phyloP scores from a whole-genome alignment of 2,113 vertebrate species.

The Paedocypris sp. region DNA sequence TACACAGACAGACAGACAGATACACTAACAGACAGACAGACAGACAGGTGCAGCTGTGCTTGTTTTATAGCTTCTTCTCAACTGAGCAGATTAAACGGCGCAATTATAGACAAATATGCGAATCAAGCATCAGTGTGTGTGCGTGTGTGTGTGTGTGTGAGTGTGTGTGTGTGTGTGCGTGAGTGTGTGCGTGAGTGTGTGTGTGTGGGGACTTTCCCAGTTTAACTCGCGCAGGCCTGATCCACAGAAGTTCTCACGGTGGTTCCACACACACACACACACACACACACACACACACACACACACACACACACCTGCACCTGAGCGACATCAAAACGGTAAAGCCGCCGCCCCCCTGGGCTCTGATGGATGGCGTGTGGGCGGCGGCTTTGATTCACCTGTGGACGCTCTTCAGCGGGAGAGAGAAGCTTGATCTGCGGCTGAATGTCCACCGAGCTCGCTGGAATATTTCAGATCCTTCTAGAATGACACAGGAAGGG shows the following conservation, averaged over 20 bases:
- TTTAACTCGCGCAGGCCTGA: conserved; percentile 18
- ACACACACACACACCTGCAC: no score
- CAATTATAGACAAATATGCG: no score
- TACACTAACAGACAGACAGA: no score
- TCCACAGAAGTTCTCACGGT: conserved; percentile 15
- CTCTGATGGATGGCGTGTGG: no score
- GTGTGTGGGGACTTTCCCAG: conserved; percentile 41
- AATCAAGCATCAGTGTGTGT: conserved; percentile 7
- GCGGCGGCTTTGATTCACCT: no score
- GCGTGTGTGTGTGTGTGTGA: background rate
- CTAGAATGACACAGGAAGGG: conserved; percentile 6
- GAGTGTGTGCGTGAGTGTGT: conserved; percentile 21
- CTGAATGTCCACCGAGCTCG: background rate
- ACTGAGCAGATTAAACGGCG: no score
- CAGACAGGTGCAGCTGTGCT: no score
- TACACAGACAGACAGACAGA: no score
- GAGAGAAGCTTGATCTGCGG: background rate
- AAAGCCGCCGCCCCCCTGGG: no score
- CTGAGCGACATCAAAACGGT: no score
- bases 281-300: no score
- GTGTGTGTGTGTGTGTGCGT: conserved; percentile 1
- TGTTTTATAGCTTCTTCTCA: no score
- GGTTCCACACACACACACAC: conserved; percentile 32
- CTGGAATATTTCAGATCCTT: conserved; percentile 22
- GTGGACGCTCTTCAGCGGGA: background rate